Evolutionary conservation across 2,888 invertebrate species (phyloP).

Genomic region (Ectobius pallidus): DNA sequence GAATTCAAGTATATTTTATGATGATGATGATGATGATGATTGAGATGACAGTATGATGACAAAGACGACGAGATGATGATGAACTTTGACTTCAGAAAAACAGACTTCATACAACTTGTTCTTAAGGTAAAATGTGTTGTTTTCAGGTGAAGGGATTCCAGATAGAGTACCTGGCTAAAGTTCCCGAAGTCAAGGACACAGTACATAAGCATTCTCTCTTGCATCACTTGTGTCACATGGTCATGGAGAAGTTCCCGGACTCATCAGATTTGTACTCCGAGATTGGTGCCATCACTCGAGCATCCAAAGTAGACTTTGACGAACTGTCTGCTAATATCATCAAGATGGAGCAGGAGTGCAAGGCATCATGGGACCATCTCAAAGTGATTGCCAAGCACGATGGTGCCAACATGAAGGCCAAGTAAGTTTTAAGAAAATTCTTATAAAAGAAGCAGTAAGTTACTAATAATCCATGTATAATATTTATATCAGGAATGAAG

Average conservation of each 20-base stretch:
- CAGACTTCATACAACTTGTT: too few relatives aligned
- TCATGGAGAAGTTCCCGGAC: constrained; percentile 95
- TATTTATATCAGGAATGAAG: too few relatives aligned
- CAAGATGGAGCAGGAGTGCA: constrained; percentile 94
- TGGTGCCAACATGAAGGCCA: constrained; percentile 81
- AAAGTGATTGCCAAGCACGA: constrained; percentile 96
- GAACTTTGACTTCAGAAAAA: too few relatives aligned
- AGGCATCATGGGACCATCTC: constrained; percentile 95
- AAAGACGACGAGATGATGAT: too few relatives aligned
- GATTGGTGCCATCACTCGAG: constrained; percentile 89
- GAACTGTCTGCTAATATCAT: constrained; percentile 84
- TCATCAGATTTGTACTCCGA: constrained; percentile 97
- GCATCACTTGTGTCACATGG: constrained; percentile 96
- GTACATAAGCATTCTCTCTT: constrained; percentile 98
- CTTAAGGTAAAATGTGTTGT: too few relatives aligned
- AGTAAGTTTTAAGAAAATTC: constrained; percentile 65
- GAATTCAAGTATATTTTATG: too few relatives aligned
- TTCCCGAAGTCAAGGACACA: constrained; percentile 98
- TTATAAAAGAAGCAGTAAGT: too few relatives aligned
- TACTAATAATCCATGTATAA: too few relatives aligned
- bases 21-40: too few relatives aligned
- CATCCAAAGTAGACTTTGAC: constrained; percentile 95
- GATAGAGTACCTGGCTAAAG: constrained; percentile 95
- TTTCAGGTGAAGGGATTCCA: constrained; percentile 90
- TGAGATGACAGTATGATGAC: too few relatives aligned